Evolutionary conservation across 2,797 vertebrate genomes (phyloP).

Genomic region (Mycteria americana): DNA sequence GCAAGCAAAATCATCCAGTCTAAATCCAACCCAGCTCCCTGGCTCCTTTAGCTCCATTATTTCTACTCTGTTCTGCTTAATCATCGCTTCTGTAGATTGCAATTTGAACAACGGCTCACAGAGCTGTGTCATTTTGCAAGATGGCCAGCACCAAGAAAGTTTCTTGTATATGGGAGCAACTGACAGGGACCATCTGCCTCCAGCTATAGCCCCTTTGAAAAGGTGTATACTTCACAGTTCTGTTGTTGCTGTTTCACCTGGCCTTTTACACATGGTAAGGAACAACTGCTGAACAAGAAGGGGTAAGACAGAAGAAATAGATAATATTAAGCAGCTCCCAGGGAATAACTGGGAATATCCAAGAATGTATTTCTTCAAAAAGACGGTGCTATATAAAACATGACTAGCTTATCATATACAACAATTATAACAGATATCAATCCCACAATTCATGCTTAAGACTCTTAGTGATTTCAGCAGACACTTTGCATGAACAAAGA

Average conservation of each 20-base stretch:
- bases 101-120: neutral
- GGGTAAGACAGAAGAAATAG: neutral
- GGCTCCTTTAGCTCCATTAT: neutral
- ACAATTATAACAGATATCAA: neutral
- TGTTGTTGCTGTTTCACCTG: neutral
- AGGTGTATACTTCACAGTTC: neutral
- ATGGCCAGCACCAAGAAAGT: neutral
- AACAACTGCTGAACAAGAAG: neutral
- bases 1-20: neutral
- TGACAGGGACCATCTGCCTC: neutral
- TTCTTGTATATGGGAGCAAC: neutral
- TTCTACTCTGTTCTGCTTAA: neutral
- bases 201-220: neutral
- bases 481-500: neutral
- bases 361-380: neutral
- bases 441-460: neutral
- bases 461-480: neutral
- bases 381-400: neutral
- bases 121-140: neutral
- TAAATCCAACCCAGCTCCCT: neutral
- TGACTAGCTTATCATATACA: neutral
- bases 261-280: accelerated
- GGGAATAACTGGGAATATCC: neutral
- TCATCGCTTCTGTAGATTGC: neutral
- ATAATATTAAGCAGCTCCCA: neutral